These are phyloP conservation scores for Esox masquinongy DNA, from an alignment of 2,797 vertebrate species.

Conservation along the genomic window DNA sequence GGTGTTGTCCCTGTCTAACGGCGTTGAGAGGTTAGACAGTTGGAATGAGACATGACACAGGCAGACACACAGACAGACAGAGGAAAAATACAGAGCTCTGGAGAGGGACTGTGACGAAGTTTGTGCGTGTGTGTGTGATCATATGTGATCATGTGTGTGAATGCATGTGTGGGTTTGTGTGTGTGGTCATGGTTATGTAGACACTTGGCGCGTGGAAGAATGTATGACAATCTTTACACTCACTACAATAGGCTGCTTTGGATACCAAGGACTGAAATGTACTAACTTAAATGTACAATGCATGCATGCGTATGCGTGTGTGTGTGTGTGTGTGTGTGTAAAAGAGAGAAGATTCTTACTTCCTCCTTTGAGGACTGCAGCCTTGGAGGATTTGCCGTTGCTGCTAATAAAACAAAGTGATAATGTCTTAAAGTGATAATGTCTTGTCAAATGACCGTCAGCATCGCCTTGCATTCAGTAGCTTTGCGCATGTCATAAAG, in stretches of 20 bases:
- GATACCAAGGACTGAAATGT: too few relatives aligned
- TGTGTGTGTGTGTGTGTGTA: neutral
- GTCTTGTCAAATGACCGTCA: neutral
- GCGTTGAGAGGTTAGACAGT: neutral
- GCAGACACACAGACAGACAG: too few relatives aligned
- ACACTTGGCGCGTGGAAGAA: too few relatives aligned
- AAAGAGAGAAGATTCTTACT: constrained; percentile 1
- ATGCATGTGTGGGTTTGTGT: neutral
- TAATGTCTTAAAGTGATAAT: neutral
- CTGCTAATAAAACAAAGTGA: constrained; percentile 5
- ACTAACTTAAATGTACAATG: too few relatives aligned
- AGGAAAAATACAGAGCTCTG: too few relatives aligned
- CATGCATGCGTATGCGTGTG: too few relatives aligned
- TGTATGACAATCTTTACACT: too few relatives aligned
- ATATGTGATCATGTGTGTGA: neutral
- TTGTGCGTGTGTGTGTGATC: neutral
- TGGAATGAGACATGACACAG: too few relatives aligned
- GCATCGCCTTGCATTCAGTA: neutral
- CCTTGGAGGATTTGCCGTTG: neutral
- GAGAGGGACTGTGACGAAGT: too few relatives aligned
- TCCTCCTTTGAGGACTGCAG: constrained; percentile 3
- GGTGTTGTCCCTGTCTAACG: neutral
- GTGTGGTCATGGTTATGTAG: too few relatives aligned
- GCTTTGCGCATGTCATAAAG: neutral
- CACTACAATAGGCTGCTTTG: too few relatives aligned